Conservation (phyloP, 1,140 invertebrate species). For the Brachionus plicatilis region DNA sequence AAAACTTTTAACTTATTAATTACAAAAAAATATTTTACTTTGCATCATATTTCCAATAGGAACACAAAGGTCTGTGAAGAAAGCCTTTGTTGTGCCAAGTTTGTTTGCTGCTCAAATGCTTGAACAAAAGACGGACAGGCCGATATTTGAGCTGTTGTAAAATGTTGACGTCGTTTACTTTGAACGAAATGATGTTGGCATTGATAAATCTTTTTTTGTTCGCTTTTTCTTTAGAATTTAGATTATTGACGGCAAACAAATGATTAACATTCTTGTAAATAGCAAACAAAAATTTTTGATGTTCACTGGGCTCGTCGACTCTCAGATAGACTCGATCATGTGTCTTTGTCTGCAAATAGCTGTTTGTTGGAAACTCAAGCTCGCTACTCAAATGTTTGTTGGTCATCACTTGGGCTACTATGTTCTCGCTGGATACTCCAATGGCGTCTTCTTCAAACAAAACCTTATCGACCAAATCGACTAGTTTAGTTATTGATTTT, state of each 20-base stretch:
- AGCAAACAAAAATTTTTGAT: conserved; percentile 35
- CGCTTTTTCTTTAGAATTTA: neutral
- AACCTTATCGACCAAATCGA: conserved; percentile 21
- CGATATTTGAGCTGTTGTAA: neutral
- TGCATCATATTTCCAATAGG: conserved; percentile 5
- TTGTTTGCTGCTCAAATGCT: neutral
- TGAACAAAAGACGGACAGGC: conserved; percentile 12
- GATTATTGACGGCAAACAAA: neutral
- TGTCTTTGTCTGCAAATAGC: neutral
- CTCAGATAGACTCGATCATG: neutral
- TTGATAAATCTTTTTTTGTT: conserved; percentile 3
- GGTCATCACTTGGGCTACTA: neutral
- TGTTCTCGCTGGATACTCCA: neutral
- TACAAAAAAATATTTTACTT: neutral
- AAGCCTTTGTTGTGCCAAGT: neutral
- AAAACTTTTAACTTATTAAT: too few species aligned
- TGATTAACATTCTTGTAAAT: conserved; percentile 13
- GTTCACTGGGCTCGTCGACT: neutral
- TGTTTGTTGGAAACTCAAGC: neutral
- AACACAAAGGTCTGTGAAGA: neutral
- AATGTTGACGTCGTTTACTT: neutral
- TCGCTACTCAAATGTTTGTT: neutral
- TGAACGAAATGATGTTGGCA: conserved; percentile 27
- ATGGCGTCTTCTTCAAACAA: neutral
- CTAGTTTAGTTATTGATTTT: conserved; percentile 9